These are phyloP conservation scores for Neodiprion lecontei DNA, from an alignment of 1,140 invertebrate genomes.

Conservation along the genomic window DNA sequence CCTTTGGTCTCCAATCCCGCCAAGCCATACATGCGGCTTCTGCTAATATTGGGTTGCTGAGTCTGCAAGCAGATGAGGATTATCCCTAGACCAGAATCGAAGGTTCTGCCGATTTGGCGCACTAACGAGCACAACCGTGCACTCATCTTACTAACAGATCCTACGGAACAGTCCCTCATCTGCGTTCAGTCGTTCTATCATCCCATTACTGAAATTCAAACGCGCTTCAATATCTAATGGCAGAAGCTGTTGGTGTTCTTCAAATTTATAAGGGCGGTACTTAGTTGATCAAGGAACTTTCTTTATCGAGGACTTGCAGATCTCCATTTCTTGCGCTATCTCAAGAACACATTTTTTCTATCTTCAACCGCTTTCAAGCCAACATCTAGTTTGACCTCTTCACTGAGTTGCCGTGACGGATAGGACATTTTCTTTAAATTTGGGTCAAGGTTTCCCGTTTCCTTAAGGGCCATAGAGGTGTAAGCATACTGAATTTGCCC, in stretches of 20 bases:
- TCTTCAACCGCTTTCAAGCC: no score
- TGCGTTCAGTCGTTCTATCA: background rate
- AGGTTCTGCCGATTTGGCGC: conserved; percentile 21
- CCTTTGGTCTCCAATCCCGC: conserved; percentile 27
- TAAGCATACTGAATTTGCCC: no score
- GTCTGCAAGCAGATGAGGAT: conserved; percentile 18
- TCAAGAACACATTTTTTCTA: no score
- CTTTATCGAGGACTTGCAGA: no score
- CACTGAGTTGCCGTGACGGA: no score
- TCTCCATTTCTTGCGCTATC: no score
- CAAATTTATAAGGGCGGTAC: background rate
- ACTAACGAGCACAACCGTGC: conserved; percentile 26
- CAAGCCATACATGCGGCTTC: conserved; percentile 36
- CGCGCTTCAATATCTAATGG: background rate
- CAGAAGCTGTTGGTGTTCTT: background rate
- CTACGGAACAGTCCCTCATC: background rate
- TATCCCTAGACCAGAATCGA: conserved; percentile 18
- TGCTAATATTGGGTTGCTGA: conserved; percentile 27
- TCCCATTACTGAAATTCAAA: background rate
- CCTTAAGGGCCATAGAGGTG: no score
- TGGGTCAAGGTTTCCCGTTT: no score
- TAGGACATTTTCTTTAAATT: no score
- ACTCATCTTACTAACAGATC: conserved; percentile 24
- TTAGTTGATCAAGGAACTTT: background rate
- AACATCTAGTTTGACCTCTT: no score